Evolutionary conservation across 2,888 invertebrate genomes (phyloP).

Genomic region (Calephelis perditalis): DNA sequence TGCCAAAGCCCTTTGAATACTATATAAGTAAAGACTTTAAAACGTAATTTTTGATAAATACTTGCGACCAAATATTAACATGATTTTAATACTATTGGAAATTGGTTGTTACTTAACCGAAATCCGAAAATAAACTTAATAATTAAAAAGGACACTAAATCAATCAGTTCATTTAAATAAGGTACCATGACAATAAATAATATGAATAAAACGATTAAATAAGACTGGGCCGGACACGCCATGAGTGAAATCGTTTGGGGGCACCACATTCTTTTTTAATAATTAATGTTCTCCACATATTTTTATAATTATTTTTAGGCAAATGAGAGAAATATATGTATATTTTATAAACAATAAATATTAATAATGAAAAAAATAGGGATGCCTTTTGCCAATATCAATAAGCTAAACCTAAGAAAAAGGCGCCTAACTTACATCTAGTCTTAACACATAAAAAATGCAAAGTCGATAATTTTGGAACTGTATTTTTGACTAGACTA

Average conservation of each 20-base stretch:
- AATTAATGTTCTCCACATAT: no score
- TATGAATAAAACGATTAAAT: constrained; percentile 2
- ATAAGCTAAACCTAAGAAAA: no score
- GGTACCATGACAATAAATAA: constrained; percentile 8
- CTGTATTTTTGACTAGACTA: neutral
- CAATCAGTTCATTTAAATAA: constrained; percentile 9
- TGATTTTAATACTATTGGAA: neutral
- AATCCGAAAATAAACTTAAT: constrained; percentile 3
- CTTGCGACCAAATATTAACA: neutral
- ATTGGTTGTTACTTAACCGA: constrained; percentile 8
- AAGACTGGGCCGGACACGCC: neutral
- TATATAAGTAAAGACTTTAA: no score
- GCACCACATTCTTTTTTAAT: neutral
- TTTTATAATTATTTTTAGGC: no score
- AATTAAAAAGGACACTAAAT: neutral
- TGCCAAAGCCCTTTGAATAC: no score
- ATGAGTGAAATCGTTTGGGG: neutral
- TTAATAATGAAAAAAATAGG: no score
- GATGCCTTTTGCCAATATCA: no score
- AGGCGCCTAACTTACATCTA: no score
- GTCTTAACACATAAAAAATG: no score
- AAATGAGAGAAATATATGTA: no score
- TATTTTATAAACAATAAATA: no score
- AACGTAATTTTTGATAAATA: neutral
- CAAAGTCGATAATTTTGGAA: neutral